Conservation (phyloP, 2,888 invertebrate species). For the Mimas tiliae region DNA sequence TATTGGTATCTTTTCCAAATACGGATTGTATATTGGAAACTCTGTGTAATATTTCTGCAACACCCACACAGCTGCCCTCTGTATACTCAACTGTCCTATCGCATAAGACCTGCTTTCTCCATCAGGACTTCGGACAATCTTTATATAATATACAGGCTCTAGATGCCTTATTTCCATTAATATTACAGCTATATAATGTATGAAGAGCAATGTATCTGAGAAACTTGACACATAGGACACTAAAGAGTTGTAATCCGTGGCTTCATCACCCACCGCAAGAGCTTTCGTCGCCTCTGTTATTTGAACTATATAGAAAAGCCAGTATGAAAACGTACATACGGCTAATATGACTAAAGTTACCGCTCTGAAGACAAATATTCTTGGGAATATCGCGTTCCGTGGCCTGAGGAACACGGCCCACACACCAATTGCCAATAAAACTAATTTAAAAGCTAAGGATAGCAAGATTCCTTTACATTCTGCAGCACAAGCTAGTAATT, state of each 20-base stretch:
- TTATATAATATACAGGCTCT: slow-evolving; percentile 94
- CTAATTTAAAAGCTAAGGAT: slow-evolving; percentile 95
- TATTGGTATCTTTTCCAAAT: slow-evolving; percentile 95
- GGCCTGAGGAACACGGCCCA: slow-evolving; percentile 96
- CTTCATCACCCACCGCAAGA: slow-evolving; percentile 91
- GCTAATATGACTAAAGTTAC: slow-evolving; percentile 94
- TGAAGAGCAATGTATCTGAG: slow-evolving; percentile 96
- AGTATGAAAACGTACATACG: slow-evolving; percentile 97
- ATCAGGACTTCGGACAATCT: slow-evolving; percentile 97
- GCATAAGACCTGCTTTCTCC: slow-evolving; percentile 95
- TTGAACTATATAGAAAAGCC: slow-evolving; percentile 99
- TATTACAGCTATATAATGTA: slow-evolving; percentile 97
- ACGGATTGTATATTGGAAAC: slow-evolving; percentile 98
- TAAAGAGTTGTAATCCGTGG: slow-evolving; percentile 93
- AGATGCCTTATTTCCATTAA: slow-evolving; percentile 96
- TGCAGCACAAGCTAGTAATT: slow-evolving; percentile 92
- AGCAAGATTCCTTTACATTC: slow-evolving; percentile 97
- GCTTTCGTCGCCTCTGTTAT: slow-evolving; percentile 92
- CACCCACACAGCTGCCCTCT: slow-evolving; percentile 97
- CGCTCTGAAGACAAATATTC: slow-evolving; percentile 95
- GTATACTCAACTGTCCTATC: slow-evolving; percentile 96
- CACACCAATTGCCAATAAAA: slow-evolving; percentile 93
- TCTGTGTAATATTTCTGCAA: slow-evolving; percentile 98
- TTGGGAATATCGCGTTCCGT: slow-evolving; percentile 93
- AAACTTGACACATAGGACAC: slow-evolving; percentile 97